A percentile compares a stretch with the other conserved stretches of the same genome.
Conservation (phyloP, 2,113 vertebrate species). For the Eretmodus cyanostictus region DNA sequence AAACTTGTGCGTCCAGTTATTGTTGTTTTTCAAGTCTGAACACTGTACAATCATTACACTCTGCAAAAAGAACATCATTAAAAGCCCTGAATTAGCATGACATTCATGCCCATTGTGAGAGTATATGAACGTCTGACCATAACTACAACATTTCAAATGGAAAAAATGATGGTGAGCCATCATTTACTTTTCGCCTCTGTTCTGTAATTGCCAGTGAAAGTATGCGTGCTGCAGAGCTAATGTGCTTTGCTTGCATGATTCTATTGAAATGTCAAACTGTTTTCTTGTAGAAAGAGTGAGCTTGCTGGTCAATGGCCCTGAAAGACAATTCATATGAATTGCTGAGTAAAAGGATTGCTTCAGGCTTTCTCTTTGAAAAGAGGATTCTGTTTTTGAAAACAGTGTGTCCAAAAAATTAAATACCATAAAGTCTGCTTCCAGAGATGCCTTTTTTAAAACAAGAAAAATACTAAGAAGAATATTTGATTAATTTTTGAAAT, state of each 20-base stretch:
- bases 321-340: conserved; percentile 12
- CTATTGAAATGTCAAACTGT: conserved; percentile 28
- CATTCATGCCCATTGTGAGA: not conserved
- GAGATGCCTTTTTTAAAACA: not conserved
- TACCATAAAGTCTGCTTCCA: not conserved
- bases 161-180: not conserved
- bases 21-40: not conserved
- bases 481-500: not conserved
- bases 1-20: not conserved
- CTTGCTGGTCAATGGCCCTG: conserved; percentile 29
- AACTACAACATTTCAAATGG: not conserved
- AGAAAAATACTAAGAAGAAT: not conserved
- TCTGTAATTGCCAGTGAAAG: conserved; percentile 33
- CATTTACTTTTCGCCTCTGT: conserved; percentile 15
- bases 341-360: not conserved
- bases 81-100: not conserved
- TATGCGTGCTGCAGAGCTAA: conserved; percentile 37
- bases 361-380: not conserved
- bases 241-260: conserved; percentile 29
- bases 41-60: not conserved
- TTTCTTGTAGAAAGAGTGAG: conserved; percentile 2
- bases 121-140: not conserved
- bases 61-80: not conserved
- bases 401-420: not conserved
- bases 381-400: not conserved